These are phyloP conservation scores for Drosophila equinoxialis DNA, from an alignment of 1,140 invertebrate genomes.

Conservation along the genomic window DNA sequence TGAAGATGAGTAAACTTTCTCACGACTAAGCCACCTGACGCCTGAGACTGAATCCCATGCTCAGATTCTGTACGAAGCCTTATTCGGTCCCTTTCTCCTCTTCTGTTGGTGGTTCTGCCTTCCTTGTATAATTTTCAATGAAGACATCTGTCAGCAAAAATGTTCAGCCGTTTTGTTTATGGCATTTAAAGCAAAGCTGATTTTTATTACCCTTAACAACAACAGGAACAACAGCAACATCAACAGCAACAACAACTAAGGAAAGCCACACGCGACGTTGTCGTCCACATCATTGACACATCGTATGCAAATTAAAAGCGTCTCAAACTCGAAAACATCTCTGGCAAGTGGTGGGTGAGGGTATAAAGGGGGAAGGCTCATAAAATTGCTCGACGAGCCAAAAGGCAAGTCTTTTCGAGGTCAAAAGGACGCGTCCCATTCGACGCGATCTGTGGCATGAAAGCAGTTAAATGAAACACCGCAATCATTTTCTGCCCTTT, in stretches of 20 bases:
- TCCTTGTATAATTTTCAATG: slow-evolving; percentile 78
- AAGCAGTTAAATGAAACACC: slow-evolving; percentile 81
- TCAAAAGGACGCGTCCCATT: slow-evolving; percentile 80
- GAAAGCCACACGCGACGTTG: slow-evolving; percentile 73
- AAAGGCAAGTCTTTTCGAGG: slow-evolving; percentile 53
- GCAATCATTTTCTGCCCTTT: slow-evolving; percentile 34
- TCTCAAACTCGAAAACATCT: slow-evolving; percentile 41
- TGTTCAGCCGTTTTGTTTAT: slow-evolving; percentile 81
- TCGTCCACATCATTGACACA: slow-evolving; percentile 78
- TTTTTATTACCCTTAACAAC: slow-evolving; percentile 71
- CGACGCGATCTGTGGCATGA: slow-evolving; percentile 80
- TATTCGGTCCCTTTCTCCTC: slow-evolving; percentile 2
- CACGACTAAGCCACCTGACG: slow-evolving; percentile 74
- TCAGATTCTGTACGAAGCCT: neutral
- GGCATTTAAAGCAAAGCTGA: slow-evolving; percentile 79
- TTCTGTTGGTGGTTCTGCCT: slow-evolving; percentile 3
- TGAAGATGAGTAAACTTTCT: slow-evolving; percentile 60
- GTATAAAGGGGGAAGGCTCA: slow-evolving; percentile 16
- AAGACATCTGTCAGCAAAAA: slow-evolving; percentile 83
- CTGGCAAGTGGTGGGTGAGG: neutral
- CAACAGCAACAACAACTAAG: slow-evolving; percentile 30
- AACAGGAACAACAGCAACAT: slow-evolving; percentile 59
- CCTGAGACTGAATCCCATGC: slow-evolving; percentile 30
- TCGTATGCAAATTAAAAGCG: slow-evolving; percentile 81
- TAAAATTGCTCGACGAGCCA: slow-evolving; percentile 28